phyloP scores from a whole-genome alignment of 2,888 invertebrate genomes.

The Platycnemis pennipes region DNA sequence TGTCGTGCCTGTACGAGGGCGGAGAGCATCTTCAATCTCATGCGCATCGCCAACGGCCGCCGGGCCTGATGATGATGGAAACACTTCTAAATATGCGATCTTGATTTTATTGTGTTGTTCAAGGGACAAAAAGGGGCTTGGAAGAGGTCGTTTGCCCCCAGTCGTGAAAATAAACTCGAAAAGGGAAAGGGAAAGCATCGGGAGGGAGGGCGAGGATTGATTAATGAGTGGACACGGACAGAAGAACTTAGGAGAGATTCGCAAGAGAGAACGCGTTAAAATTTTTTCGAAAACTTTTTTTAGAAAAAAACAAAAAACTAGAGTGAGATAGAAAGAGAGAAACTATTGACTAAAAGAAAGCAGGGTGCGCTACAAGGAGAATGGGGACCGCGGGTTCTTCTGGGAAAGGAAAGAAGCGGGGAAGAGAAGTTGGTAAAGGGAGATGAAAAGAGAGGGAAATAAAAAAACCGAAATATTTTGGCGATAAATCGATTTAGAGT shows the following conservation, averaged over 20 bases:
- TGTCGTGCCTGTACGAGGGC: no score
- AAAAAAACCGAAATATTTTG: background rate
- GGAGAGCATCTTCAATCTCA: no score
- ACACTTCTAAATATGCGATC: background rate
- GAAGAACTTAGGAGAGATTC: background rate
- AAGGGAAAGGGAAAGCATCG: background rate
- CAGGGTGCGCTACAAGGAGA: no score
- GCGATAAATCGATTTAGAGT: background rate
- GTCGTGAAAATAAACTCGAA: background rate
- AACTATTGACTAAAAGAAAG: no score
- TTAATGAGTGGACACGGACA: constrained; percentile 25
- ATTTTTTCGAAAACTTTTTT: background rate
- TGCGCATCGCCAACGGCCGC: background rate
- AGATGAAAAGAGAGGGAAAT: background rate
- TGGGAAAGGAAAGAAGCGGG: background rate
- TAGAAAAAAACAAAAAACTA: background rate
- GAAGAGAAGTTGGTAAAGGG: background rate
- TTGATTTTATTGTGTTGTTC: background rate
- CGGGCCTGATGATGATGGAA: background rate
- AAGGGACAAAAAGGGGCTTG: background rate
- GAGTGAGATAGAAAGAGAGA: no score
- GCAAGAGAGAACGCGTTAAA: background rate
- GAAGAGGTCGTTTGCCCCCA: background rate
- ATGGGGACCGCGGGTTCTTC: no score
- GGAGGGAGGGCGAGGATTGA: background rate